phyloP scores from a whole-genome alignment of 2,888 invertebrate genomes.

The Linyphia triangularis region DNA sequence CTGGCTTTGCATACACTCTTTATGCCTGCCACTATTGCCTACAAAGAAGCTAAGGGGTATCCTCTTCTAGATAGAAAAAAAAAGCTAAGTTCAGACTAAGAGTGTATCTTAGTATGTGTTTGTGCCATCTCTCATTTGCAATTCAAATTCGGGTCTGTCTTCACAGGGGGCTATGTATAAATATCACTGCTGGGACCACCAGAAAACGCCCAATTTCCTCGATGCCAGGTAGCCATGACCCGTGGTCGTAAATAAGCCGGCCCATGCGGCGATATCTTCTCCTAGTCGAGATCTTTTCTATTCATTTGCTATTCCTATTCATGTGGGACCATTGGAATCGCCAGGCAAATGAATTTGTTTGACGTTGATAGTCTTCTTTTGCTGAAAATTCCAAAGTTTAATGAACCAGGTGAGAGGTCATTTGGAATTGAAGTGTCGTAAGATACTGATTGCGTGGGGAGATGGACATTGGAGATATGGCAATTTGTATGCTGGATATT shows the following conservation, averaged over 20 bases:
- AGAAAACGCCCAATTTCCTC: slow-evolving; percentile 64
- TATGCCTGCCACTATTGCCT: not conserved
- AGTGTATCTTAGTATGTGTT: slow-evolving; percentile 72
- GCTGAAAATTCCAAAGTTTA: slow-evolving; percentile 1
- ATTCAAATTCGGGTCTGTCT: slow-evolving; percentile 69
- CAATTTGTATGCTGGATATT: too few species aligned
- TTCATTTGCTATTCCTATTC: slow-evolving; percentile 11
- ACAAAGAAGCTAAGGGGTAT: slow-evolving; percentile 60
- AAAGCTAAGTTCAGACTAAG: slow-evolving; percentile 59
- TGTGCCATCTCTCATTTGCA: slow-evolving; percentile 68
- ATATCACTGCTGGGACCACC: slow-evolving; percentile 40
- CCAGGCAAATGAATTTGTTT: slow-evolving; percentile 2
- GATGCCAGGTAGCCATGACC: slow-evolving; percentile 40
- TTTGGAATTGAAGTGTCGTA: not conserved
- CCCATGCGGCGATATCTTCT: not conserved
- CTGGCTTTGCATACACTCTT: too few species aligned
- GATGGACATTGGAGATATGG: too few species aligned
- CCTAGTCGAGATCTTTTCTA: not conserved
- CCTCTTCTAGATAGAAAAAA: not conserved
- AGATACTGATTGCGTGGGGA: not conserved
- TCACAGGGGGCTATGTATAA: slow-evolving; percentile 64
- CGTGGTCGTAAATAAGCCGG: slow-evolving; percentile 32
- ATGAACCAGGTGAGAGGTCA: slow-evolving; percentile 18
- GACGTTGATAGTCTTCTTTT: not conserved
- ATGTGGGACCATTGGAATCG: slow-evolving; percentile 16